Percentiles rank a stretch among this genome's conserved stretches.
These are phyloP conservation scores for Pristionchus entomophagus DNA, from an alignment of 2,888 invertebrate species.

Conservation along the genomic window DNA sequence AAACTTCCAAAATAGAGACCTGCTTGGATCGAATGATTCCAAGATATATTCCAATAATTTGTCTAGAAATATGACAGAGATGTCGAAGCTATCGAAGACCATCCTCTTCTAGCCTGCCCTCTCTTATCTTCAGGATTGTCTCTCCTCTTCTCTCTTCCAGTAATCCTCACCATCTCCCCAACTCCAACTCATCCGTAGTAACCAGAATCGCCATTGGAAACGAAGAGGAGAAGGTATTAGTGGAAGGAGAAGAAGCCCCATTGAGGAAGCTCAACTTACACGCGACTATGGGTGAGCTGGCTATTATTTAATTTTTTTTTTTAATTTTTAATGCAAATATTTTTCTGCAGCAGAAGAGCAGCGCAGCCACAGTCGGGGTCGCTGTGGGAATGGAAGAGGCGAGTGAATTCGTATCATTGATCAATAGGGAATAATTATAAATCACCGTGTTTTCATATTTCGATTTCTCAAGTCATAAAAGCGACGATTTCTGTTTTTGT, in stretches of 20 bases:
- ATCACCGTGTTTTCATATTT: too few relatives aligned
- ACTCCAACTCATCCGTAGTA: neutral
- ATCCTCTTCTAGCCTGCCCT: neutral
- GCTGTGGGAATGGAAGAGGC: neutral
- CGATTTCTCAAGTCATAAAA: too few relatives aligned
- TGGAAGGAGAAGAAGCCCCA: neutral
- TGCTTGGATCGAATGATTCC: slow-evolving; percentile 6
- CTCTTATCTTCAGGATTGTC: neutral
- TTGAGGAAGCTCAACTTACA: neutral
- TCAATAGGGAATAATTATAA: too few relatives aligned
- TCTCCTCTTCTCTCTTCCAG: too few relatives aligned
- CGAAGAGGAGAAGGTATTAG: neutral
- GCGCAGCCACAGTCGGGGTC: neutral
- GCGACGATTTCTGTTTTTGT: too few relatives aligned
- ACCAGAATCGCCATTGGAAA: neutral
- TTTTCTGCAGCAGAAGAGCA: neutral
- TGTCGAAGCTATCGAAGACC: neutral
- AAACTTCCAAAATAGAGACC: too few relatives aligned
- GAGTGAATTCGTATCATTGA: neutral
- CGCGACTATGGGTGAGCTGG: neutral
- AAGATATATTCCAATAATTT: neutral
- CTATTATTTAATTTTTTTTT: neutral
- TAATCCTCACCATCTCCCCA: neutral
- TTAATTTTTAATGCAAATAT: neutral
- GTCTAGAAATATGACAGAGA: neutral